Evolutionary conservation across 92 coral and sea anemone species (phyloP), one percentile per base, ranked within the genome.

Genomic region (Desmophyllum pertusum): DNA sequence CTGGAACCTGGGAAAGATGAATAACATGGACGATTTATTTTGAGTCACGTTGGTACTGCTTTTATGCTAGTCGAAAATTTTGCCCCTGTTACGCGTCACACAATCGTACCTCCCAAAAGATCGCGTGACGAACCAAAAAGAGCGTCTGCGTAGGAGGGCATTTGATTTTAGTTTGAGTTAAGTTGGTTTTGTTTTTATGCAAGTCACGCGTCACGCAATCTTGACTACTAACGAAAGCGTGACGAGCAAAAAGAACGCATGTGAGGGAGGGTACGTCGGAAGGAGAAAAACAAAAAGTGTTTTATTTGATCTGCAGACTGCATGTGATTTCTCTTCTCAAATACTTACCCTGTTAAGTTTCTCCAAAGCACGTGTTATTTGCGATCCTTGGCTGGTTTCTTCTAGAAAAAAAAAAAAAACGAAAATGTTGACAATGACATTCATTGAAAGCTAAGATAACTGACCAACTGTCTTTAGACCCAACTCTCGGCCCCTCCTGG

Each of bases 1-100:
- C 91, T 39, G 97, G 90, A 38, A 97, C 95, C 98, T 95, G 87
- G 51, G 33, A 50, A 29, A 67, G 42, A 37, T 67, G 45, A 25
- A 59, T 10, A 25, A 25, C 65, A 55, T 5, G 30, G 30, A 2
- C 29, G 29, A 31, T 4, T 29, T 36, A 35, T 13, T 31, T 11
- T 65, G 23, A 33, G 38, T 19, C 19, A 65, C 6, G 11, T 33
- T 3, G 8, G 23, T 35, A 0, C 41, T 14, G 41, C 10, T 57
- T 57, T 27, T 33, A n/a, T n/a, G n/a, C n/a, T n/a, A n/a, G n/a
- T n/a, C n/a, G 38, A 23, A 9, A 55, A 30, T 55, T n/a, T 55
- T 55, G 63, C 10, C 21, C 7, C 13, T n/a, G 31, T n/a, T 13
- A 55, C 31, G 63, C 63, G 31, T n/a, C 31, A 55, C 31, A 30